Evolutionary conservation across 1,140 invertebrate species (phyloP).

Genomic region (Psix sp.): DNA sequence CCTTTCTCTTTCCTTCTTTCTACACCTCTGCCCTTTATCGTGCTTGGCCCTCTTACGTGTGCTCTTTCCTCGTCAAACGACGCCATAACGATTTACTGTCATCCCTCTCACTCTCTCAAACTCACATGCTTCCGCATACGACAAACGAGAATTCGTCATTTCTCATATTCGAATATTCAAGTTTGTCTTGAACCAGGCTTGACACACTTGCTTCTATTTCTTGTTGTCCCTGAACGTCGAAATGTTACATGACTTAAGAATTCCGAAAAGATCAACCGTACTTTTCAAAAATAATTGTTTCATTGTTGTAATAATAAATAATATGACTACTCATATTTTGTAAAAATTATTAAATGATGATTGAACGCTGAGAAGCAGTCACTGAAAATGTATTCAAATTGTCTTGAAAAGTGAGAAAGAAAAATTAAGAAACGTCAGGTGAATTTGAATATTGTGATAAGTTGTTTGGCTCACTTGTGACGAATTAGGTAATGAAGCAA

Average conservation of each 20-base stretch:
- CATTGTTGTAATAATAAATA: too few species aligned
- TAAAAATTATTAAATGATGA: too few species aligned
- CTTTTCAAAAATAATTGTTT: too few species aligned
- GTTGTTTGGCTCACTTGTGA: constrained; percentile 4
- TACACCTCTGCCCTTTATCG: constrained; percentile 52
- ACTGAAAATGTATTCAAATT: too few species aligned
- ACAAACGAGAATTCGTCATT: constrained; percentile 75
- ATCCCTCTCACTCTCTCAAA: constrained; percentile 34
- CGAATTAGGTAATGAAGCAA: constrained; percentile 12
- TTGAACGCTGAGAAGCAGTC: too few species aligned
- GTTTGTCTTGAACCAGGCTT: constrained; percentile 75
- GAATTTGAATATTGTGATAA: background rate
- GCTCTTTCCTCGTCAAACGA: constrained; percentile 32
- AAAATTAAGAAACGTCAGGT: too few species aligned
- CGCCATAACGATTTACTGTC: constrained; percentile 32
- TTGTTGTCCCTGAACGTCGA: constrained; percentile 35
- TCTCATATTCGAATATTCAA: constrained; percentile 74
- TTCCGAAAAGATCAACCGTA: too few species aligned
- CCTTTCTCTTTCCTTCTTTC: constrained; percentile 53
- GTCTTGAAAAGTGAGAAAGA: too few species aligned
- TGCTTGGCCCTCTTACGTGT: constrained; percentile 45
- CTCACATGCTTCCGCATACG: constrained; percentile 68
- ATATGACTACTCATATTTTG: too few species aligned
- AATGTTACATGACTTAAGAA: too few species aligned
- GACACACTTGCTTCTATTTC: constrained; percentile 50